Percentiles rank a stretch among this genome's conserved stretches.
Conservation (phyloP, 1,140 invertebrate species). For the Philopotamus ludificatus region DNA sequence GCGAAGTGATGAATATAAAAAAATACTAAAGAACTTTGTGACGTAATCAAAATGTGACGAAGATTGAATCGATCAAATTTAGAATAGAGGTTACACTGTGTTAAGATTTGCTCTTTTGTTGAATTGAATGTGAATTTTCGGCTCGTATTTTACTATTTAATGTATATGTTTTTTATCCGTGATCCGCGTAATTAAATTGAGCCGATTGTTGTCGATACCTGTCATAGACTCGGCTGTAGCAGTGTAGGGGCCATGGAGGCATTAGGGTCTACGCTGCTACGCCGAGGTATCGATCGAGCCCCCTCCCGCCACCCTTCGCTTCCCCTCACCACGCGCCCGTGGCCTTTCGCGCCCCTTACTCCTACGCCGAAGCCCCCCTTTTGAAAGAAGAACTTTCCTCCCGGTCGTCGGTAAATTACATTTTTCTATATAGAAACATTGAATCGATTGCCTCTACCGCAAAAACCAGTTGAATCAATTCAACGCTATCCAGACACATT, state of each 20-base stretch:
- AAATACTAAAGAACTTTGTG: too few species aligned
- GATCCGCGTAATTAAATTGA: neutral
- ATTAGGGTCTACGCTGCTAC: slow-evolving; percentile 18
- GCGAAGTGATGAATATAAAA: too few species aligned
- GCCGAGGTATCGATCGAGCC: slow-evolving; percentile 14
- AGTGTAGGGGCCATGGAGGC: slow-evolving; percentile 10
- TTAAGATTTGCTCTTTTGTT: too few species aligned
- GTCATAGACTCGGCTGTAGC: slow-evolving; percentile 16
- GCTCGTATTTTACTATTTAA: neutral
- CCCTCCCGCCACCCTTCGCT: neutral
- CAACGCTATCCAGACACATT: neutral
- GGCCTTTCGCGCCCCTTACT: neutral
- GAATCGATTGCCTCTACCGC: neutral
- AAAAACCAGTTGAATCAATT: neutral
- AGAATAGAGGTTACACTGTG: too few species aligned
- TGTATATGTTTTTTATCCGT: neutral
- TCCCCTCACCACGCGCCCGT: neutral
- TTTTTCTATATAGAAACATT: slow-evolving; percentile 16
- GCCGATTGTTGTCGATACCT: slow-evolving; percentile 18
- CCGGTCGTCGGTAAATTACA: slow-evolving; percentile 8
- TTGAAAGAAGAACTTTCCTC: neutral
- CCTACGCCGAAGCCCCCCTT: too few species aligned
- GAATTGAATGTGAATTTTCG: too few species aligned
- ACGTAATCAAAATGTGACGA: too few species aligned
- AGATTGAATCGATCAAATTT: too few species aligned